Conservation (phyloP, 2,888 invertebrate species). For the Glomeris marginata region DNA sequence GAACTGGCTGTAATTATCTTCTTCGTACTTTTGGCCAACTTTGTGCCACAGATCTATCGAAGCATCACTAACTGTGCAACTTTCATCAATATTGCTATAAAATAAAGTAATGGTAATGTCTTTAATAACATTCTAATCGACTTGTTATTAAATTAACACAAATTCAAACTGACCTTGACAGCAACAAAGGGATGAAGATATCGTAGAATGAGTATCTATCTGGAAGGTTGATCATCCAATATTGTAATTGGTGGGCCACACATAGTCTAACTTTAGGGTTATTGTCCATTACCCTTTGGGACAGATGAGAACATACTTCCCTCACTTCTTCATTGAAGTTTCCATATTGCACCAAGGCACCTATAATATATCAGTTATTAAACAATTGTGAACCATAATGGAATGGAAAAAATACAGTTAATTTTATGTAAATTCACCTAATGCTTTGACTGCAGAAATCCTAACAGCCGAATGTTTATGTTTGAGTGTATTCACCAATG, state of each 20-base stretch:
- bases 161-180: slow-evolving; percentile 1
- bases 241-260: not conserved
- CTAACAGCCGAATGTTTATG: no score
- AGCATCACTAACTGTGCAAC: slow-evolving; percentile 49
- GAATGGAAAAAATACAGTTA: no score
- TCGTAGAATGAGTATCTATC: slow-evolving; percentile 1
- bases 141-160: not conserved
- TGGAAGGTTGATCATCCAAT: slow-evolving; percentile 6
- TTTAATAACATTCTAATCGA: not conserved
- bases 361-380: no score
- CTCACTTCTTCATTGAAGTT: no score
- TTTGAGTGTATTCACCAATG: no score
- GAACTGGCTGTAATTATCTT: slow-evolving; percentile 74
- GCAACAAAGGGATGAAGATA: slow-evolving; percentile 3
- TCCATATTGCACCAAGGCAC: no score
- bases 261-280: not conserved
- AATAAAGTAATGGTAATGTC: slow-evolving; percentile 29
- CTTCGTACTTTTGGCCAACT: slow-evolving; percentile 59
- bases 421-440: no score
- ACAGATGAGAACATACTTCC: not conserved
- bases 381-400: no score
- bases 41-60: slow-evolving; percentile 50
- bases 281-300: slow-evolving; percentile 5
- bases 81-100: slow-evolving; percentile 52
- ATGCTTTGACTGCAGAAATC: no score